Percentiles rank a stretch among this genome's conserved stretches.
Conservation (phyloP, 2,797 vertebrate species). For the Clarias fuscus region DNA sequence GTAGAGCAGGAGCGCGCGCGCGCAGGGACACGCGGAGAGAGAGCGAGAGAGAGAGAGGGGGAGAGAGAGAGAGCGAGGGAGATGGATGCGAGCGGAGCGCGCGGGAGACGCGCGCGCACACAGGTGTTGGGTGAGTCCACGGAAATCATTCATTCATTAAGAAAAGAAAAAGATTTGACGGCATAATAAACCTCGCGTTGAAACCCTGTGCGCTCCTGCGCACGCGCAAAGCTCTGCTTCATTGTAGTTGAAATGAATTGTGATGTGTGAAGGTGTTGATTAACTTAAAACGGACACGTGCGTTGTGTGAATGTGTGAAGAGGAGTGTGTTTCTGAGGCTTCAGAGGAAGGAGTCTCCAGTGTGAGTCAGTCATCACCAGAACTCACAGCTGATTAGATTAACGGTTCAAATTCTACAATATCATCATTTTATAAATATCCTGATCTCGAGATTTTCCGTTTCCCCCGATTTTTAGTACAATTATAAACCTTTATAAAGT, state of each 20-base stretch:
- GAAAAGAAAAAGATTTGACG: neutral
- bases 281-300: neutral
- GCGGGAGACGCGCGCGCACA: neutral
- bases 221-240: neutral
- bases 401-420: too few relatives aligned
- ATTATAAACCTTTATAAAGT: too few relatives aligned
- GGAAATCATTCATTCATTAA: neutral
- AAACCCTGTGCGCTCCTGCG: neutral
- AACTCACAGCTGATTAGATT: too few relatives aligned
- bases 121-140: constrained; percentile 11
- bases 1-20: too few relatives aligned
- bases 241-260: too few relatives aligned
- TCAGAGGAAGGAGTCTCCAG: neutral
- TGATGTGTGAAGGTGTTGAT: neutral
- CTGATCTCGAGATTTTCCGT: too few relatives aligned
- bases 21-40: neutral
- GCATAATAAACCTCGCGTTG: neutral
- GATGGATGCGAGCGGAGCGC: constrained; percentile 7
- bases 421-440: too few relatives aligned
- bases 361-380: neutral
- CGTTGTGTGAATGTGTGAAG: neutral
- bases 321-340: neutral
- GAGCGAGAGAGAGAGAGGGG: neutral
- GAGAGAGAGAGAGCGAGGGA: neutral
- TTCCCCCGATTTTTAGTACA: too few relatives aligned